Conservation (phyloP, 2,888 invertebrate species). For the Acronicta psi region DNA sequence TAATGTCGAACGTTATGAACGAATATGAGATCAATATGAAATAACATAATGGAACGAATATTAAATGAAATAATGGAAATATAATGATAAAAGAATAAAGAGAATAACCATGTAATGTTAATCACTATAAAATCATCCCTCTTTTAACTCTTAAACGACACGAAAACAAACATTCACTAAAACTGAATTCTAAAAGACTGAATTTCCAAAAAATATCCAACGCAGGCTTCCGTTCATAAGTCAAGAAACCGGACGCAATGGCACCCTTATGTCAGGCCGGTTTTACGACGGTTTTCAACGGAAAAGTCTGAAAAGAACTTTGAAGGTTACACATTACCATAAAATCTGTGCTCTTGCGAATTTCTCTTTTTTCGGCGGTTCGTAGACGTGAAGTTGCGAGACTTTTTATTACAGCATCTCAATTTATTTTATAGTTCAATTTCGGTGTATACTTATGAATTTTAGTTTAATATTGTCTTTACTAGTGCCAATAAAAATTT, state of each 20-base stretch:
- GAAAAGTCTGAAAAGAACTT: conserved; percentile 33
- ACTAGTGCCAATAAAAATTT: conserved; percentile 12
- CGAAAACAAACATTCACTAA: conserved; percentile 2
- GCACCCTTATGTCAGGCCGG: conserved; percentile 31
- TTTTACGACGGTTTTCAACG: conserved; percentile 40
- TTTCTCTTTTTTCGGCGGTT: conserved; percentile 29
- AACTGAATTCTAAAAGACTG: conserved; percentile 8
- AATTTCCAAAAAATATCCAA: conserved; percentile 24
- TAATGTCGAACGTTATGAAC: no score
- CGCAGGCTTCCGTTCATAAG: conserved; percentile 31
- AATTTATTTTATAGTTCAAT: conserved; percentile 15
- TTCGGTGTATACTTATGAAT: conserved; percentile 36
- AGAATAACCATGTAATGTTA: no score
- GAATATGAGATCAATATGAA: no score
- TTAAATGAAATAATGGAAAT: no score
- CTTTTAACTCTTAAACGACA: not conserved
- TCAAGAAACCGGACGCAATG: conserved; percentile 34
- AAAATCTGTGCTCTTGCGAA: conserved; percentile 40
- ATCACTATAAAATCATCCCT: not conserved
- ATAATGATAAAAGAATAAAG: no score
- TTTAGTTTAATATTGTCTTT: conserved; percentile 28
- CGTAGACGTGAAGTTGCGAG: conserved; percentile 25
- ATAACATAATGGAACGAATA: no score
- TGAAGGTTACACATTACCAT: conserved; percentile 51
- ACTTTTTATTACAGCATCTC: conserved; percentile 48